Base-by-base conservation (phyloP, 1,140 invertebrate species). In the Platorchestia sp. region DNA sequence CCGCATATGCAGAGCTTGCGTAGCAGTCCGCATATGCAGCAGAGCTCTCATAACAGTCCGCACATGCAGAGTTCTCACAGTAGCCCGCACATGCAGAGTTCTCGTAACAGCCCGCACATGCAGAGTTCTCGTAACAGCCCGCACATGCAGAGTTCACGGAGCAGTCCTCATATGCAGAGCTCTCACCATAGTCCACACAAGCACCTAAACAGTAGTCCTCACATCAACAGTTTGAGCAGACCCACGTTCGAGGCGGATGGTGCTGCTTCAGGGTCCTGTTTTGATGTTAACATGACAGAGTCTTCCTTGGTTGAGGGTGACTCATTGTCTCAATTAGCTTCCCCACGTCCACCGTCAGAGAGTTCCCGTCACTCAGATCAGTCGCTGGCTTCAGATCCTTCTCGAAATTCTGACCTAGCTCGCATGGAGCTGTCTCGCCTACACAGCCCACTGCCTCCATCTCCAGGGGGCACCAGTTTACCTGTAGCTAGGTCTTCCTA, bases 351-450 rank as follows among this genome's bases (percentile, higher is more conserved):
- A 47, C 91, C 91, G 19, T 93, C 91, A 47, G 91, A 93, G 45
- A 93, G 91, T 44, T 93, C 91, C 91, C 91, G 91, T 47, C 91
- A 93, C 45, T 93, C 91, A 47, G 91, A 93, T 45, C 91, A 45
- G 40, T 93, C 91, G 5, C 10, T 93, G 43, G 91, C 91, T 45
- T 93, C 91, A 47, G 91, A 93, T 93, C 91, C 91, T 93, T 93
- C 91, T 44, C 91, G 91, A 0, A 93, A 93, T 45, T 93, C 91
- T 93, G 91, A 93, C 36, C 91, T 93, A 36, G 91, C 91, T 36
- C 91, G 91, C 45, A 93, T 93, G 91, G 91, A 93, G 45, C 44
- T 93, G 45, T 93, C 91, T 10, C 43, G 91, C 27, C 43, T 93
- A 10, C 91, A 93, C 44, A 93, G 91, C 44, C 91, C 91, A 40